Conservation (phyloP, 2,888 invertebrate species). For the Ceratothoa steindachneri region DNA sequence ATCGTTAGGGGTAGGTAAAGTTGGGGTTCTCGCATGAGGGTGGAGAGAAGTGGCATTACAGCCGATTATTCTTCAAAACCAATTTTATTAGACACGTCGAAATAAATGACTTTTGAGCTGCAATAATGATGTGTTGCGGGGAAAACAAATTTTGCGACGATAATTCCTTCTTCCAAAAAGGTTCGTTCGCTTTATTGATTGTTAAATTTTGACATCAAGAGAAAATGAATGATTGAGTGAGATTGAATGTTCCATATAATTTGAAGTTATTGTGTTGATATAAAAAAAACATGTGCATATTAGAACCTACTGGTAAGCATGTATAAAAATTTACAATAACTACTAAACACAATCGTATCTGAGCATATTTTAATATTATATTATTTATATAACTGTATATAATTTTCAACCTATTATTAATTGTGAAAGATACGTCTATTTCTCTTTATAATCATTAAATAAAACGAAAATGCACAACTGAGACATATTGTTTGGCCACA, state of each 20-base stretch:
- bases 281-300: too few relatives aligned
- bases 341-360: too few relatives aligned
- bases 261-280: not conserved
- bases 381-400: too few relatives aligned
- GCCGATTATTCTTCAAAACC: slow-evolving; percentile 42
- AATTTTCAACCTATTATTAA: too few relatives aligned
- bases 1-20: not conserved
- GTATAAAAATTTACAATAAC: too few relatives aligned
- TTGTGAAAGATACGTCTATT: too few relatives aligned
- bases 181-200: not conserved
- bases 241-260: slow-evolving; percentile 1
- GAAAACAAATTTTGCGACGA: slow-evolving; percentile 10
- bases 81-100: slow-evolving; percentile 44
- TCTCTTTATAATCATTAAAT: too few relatives aligned
- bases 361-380: too few relatives aligned
- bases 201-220: not conserved
- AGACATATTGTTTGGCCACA: too few relatives aligned
- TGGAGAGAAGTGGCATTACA: slow-evolving; percentile 18
- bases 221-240: slow-evolving; percentile 1
- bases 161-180: not conserved
- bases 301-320: too few relatives aligned
- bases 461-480: too few relatives aligned
- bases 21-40: not conserved
- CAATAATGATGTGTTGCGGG: slow-evolving; percentile 5
- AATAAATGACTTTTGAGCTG: slow-evolving; percentile 38